These are phyloP conservation scores for Tipula vernalis DNA, from an alignment of 2,888 invertebrate species.

Conservation along the genomic window DNA sequence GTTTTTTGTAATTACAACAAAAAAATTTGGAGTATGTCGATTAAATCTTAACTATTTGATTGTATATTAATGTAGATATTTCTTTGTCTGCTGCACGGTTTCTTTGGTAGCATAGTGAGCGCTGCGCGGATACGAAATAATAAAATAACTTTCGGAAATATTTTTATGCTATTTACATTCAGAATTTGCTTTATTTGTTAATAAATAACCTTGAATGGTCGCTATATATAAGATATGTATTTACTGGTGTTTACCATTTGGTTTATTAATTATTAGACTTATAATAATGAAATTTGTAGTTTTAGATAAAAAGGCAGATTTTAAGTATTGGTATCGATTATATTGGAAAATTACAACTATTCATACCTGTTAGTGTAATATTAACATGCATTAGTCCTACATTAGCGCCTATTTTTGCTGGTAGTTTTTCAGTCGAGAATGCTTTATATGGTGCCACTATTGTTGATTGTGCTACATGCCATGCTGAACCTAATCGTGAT, in stretches of 20 bases:
- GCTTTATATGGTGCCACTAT: slow-evolving; percentile 81
- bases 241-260: not conserved
- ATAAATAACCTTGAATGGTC: not conserved
- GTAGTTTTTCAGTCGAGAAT: slow-evolving; percentile 76
- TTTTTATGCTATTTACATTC: not conserved
- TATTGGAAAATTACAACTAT: not conserved
- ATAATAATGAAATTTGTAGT: not conserved
- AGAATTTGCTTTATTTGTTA: not conserved
- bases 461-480: slow-evolving; percentile 79
- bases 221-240: not conserved
- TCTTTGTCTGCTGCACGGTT: not conserved
- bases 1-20: not conserved
- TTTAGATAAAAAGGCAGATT: not conserved
- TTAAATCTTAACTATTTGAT: not conserved
- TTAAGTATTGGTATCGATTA: too few species aligned
- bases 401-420: slow-evolving; percentile 80
- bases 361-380: slow-evolving; percentile 79
- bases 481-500: slow-evolving; percentile 78
- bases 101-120: not conserved
- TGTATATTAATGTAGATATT: not conserved
- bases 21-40: not conserved
- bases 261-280: not conserved
- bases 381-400: slow-evolving; percentile 92
- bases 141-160: not conserved
- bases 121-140: not conserved